Percentiles rank a stretch among this genome's conserved stretches.
Conservation (phyloP, 2,113 vertebrate genomes). For the Bos javanicus region DNA sequence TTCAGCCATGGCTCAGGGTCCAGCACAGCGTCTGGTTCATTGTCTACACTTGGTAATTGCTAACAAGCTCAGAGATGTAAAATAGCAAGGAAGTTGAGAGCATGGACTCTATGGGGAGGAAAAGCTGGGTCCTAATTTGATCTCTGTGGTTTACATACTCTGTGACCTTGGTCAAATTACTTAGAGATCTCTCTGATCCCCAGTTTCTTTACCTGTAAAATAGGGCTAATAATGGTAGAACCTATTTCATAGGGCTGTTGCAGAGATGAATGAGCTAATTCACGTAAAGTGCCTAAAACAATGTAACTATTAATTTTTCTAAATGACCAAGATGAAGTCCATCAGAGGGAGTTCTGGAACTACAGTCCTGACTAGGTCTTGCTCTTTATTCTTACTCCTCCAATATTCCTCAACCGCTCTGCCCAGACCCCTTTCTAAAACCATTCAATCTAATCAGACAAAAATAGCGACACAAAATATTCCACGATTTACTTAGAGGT, state of each 20-base stretch:
- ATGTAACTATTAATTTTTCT: neutral
- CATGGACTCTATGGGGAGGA: neutral
- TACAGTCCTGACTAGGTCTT: neutral
- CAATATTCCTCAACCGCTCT: neutral
- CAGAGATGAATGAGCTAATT: neutral
- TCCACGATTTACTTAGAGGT: neutral
- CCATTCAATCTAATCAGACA: neutral
- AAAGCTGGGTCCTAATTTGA: neutral
- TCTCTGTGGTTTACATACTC: neutral
- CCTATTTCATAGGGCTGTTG: neutral
- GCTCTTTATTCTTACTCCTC: neutral
- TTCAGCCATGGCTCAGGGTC: neutral
- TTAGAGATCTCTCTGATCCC: neutral
- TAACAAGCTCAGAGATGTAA: neutral
- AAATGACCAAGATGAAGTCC: neutral
- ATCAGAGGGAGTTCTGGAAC: neutral
- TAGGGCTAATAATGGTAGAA: neutral
- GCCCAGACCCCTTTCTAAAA: conserved; percentile 6
- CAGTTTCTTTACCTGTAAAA: neutral
- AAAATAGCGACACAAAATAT: neutral
- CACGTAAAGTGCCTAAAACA: neutral
- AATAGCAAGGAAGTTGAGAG: neutral
- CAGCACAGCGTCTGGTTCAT: neutral
- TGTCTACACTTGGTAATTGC: neutral
- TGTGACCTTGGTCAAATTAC: neutral